A percentile compares a stretch with the other conserved stretches of the same genome.
Conservation (phyloP, 2,797 vertebrate genomes). For the Diceros bicornis region DNA sequence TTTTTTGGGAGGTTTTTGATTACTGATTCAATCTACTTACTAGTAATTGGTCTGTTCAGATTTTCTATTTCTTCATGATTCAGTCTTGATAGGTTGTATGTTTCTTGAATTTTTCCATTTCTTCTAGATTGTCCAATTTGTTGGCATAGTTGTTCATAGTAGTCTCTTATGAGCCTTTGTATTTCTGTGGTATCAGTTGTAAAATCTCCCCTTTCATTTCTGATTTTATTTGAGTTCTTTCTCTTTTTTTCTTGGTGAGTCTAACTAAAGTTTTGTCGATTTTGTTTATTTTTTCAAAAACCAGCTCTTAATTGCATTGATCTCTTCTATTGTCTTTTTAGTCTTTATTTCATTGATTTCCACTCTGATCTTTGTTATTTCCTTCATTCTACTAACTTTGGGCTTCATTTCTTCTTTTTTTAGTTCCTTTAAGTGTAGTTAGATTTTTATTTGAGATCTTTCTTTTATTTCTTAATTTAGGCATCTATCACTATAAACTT, state of each 20-base stretch:
- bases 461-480: background rate
- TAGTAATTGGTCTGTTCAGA: background rate
- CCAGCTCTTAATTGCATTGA: background rate
- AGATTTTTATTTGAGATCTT: background rate
- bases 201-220: background rate
- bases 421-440: background rate
- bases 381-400: background rate
- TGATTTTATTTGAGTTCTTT: background rate
- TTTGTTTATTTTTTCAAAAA: background rate
- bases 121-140: background rate
- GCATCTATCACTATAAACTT: background rate
- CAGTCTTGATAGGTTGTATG: background rate
- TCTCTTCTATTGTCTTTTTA: background rate
- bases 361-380: background rate
- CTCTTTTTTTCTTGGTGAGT: background rate
- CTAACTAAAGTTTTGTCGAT: background rate
- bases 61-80: background rate
- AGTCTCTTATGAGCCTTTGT: background rate
- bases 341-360: background rate
- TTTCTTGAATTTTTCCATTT: background rate
- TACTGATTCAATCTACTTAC: background rate
- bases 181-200: background rate
- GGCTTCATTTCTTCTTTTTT: background rate
- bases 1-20: background rate
- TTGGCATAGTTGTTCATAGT: background rate